Conservation (phyloP, 2,797 vertebrate genomes). For the Synanceia verrucosa region DNA sequence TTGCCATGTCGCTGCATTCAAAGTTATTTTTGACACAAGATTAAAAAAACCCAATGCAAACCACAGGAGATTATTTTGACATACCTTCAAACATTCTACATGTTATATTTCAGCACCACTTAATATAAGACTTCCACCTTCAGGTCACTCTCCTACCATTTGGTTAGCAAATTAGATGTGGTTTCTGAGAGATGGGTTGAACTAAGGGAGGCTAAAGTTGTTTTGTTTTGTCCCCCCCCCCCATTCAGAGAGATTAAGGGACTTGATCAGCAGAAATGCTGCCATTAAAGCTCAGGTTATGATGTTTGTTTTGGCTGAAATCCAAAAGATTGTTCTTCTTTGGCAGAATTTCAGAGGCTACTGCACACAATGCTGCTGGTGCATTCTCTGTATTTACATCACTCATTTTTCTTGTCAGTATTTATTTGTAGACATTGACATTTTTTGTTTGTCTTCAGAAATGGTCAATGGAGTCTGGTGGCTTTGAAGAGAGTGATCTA, state of each 20-base stretch:
- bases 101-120: conserved; percentile 6
- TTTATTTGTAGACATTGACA: not conserved
- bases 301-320: conserved; percentile 27
- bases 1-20: not conserved
- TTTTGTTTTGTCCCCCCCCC: not conserved
- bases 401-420: too few relatives aligned
- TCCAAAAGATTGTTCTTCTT: conserved; percentile 11
- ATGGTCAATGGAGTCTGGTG: not conserved
- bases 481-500: not conserved
- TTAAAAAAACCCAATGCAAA: conserved; percentile 66
- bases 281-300: not conserved
- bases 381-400: too few relatives aligned
- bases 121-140: not conserved
- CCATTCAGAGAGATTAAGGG: not conserved
- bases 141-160: conserved; percentile 21
- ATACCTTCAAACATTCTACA: not conserved
- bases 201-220: not conserved
- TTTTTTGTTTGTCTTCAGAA: not conserved
- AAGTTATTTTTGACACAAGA: not conserved
- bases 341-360: conserved; percentile 41
- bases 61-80: conserved; percentile 46
- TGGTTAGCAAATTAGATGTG: conserved; percentile 59
- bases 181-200: conserved; percentile 2
- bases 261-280: conserved; percentile 12
- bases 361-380: conserved; percentile 41